Evolutionary conservation across 2,797 vertebrate genomes (phyloP), one percentile per base, ranked within the genome.

Genomic region (Thripadectes ignobilis): DNA sequence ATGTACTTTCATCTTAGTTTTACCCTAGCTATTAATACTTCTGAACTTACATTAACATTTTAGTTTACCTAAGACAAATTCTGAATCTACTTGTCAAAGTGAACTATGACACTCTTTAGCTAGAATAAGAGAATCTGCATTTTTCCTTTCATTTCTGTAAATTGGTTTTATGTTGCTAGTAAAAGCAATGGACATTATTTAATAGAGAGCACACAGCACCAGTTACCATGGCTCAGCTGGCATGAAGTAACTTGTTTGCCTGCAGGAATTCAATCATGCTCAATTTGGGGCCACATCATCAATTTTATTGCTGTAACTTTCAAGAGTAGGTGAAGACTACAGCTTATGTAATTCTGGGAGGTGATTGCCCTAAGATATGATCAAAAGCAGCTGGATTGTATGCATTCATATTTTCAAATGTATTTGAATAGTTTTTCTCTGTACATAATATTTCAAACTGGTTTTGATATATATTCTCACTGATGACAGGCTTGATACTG

Each of bases 401-500:
- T 39, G 26, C 21, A 67, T 92, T 94, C 38, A 48, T 82, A 90
- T 97, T 92, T 95, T 88, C 85, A 83, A 88, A 82, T 3, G 12
- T 51, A 82, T 82, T 93, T 85, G 27, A 76, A 22, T 67, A 87
- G 30, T 18, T 88, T 94, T 93, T 39, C n/a, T 87, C 83, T 49
- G 34, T 74, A 86, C 48, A 45, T 86, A 94, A 41, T 94, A 92
- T 94, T 92, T 95, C 91, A 96, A 16, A 3, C 0, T 78, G 93
- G 5, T 73, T 86, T 86, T 81, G 89, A 92, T 90, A 39, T 87
- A 94, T 92, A 52, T 82, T 95, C 82, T 92, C 79, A 26, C 67
- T 95, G 96, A 94, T 95, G 91, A 96, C 91, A 95, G 67, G n/a
- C 32, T 86, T 77, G 93, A 94, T 97, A 68, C 63, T 77, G 34